Base-by-base conservation (phyloP, 2,113 vertebrate species). In the Thunnus thynnus region DNA sequence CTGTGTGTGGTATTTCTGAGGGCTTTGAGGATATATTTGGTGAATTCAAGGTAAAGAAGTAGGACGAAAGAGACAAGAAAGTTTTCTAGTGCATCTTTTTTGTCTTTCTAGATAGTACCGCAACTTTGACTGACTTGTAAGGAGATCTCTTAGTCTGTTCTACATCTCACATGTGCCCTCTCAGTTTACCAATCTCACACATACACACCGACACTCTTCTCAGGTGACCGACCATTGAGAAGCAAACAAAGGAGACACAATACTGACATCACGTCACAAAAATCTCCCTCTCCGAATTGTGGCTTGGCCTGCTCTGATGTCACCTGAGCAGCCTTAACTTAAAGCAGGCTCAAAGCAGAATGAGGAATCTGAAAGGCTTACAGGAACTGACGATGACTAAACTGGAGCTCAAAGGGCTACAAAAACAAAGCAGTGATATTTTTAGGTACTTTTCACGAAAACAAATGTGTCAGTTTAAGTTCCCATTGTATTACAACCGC, bases 151-250 rank as follows among this genome's bases (percentile, higher is more conserved):
- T 9, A 76, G 58, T 54, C 69, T 36, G 66, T 61, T 67, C 66
- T 56, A 20, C 30, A 48, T 67, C 72, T 69, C 74, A 61, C 76
- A 65, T 47, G 69, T 3, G 25, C 44, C 66, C 52, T 76, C 84
- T 92, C 80, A 2, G 47, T 76, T 88, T 88, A 80, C 76, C 17
- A 30, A 55, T 80, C 68, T 12, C 78, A 83, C 90, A 80, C 63
- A 69, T 13, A 14, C 79, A 60, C 67, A 57, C 70, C 4, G 60
- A 66, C 56, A 27, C 5, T 17, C 78, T 64, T 68, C 54, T 89
- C 91, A 67, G 73, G 60, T 89, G 81, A 76, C 86, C 76, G 44
- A 52, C 84, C 90, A 88, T 86, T 89, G 78, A 91, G 61, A 79
- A 86, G 76, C 62, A 60, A 77, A 84, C 30, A 5, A 72, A 55